Evolutionary conservation across 2,113 vertebrate species (phyloP), one percentile per base, ranked within the genome.

Genomic region (Cephalopholis sonnerati): DNA sequence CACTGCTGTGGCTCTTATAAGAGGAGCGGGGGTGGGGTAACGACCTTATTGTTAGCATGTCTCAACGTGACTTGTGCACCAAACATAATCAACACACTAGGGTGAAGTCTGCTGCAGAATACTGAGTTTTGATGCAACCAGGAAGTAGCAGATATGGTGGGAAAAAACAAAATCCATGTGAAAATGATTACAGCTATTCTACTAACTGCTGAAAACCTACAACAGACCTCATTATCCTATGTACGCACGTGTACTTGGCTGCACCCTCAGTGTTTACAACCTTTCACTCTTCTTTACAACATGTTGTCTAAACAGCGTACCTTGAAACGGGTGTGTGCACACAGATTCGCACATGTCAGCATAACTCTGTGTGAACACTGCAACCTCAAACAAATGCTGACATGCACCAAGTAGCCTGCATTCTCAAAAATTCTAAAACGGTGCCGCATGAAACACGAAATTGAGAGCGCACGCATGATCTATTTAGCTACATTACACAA

Each of bases 11-110:
- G 22, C 36, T 48, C 36, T 32, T 32, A 1, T 36, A 32, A 48
- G 54, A 58, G 64, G 54, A 46, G 20, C 5, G 72, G 83, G 80
- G 77, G 61, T 25, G 17, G 57, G 59, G 25, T 7, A 8, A 18
- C 51, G 58, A 69, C 29, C 20, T 81, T 73, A 15, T 58, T 67
- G 66, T 75, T 70, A 46, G 18, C 41, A 13, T 24, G 9, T 59
- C 18, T 16, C 64, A 57, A 58, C 3, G 39, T 63, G 39, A 66
- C 68, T 39, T 32, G 44, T 13, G 51, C 13, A 15, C 16, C 17
- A 32, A 59, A 55, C 46, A 58, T 24, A 24, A 67, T 63, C 15
- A 24, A 24, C 7, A 17, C 7, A 54, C 10, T n/a, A 1, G 13
- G 1, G 15, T 59, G 39, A 44, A 3, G 51, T 75, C 54, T 78